Evolutionary conservation across 2,888 invertebrate species (phyloP).

Genomic region (Perizoma flavofasciatum): DNA sequence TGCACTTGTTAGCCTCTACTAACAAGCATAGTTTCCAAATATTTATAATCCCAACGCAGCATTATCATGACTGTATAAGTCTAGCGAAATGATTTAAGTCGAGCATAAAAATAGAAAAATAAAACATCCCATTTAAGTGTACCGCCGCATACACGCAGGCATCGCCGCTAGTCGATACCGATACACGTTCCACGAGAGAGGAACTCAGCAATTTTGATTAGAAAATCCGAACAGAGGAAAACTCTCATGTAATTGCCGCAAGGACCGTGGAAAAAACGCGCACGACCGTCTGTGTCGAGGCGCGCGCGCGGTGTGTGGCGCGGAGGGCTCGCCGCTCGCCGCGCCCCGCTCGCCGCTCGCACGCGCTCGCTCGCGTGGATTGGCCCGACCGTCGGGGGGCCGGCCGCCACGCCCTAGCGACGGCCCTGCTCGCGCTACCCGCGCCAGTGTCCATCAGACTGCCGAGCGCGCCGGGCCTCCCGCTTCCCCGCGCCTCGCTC

Average conservation of each 20-base stretch:
- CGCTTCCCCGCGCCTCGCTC: constrained; percentile 82
- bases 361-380: constrained; percentile 33
- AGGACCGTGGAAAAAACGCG: constrained; percentile 61
- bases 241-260: constrained; percentile 67
- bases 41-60: constrained; percentile 29
- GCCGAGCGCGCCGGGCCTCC: constrained; percentile 84
- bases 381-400: constrained; percentile 39
- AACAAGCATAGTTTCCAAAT: constrained; percentile 23
- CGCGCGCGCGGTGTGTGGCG: constrained; percentile 62
- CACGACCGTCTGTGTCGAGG: constrained; percentile 61
- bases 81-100: constrained; percentile 17
- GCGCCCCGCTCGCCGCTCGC: constrained; percentile 40
- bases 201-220: constrained; percentile 68
- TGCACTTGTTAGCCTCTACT: constrained; percentile 45
- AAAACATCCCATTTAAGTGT: constrained; percentile 47
- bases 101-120: constrained; percentile 31
- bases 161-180: constrained; percentile 43
- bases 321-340: constrained; percentile 40
- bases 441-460: constrained; percentile 82
- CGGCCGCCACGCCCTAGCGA: constrained; percentile 64
- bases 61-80: constrained; percentile 21
- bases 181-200: constrained; percentile 62
- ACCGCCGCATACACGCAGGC: constrained; percentile 40
- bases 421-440: constrained; percentile 62
- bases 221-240: constrained; percentile 69